Percentiles rank a stretch among this genome's conserved stretches.
Evolutionary conservation across 2,888 invertebrate genomes (phyloP).

Genomic region (Ommatoiulus sabulosus): DNA sequence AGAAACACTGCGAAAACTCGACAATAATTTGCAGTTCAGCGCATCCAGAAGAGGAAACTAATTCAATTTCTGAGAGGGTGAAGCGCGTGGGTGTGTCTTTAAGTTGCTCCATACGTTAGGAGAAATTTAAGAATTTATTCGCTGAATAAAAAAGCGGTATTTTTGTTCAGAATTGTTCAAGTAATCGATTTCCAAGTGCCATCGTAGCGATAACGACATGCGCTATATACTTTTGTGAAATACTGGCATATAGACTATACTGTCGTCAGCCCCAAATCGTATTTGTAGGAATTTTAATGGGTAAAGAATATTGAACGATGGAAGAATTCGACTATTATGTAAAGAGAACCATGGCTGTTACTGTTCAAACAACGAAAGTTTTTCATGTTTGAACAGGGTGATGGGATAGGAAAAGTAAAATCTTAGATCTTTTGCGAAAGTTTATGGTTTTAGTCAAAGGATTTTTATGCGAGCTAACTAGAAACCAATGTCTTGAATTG

Average conservation of each 20-base stretch:
- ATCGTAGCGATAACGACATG: not conserved
- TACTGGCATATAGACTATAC: not conserved
- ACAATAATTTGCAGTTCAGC: constrained; percentile 22
- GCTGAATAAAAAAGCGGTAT: not conserved
- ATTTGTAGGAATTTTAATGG: not conserved
- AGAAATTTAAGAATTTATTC: not conserved
- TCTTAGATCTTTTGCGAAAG: no score
- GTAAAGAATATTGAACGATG: not conserved
- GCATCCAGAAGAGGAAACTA: not conserved
- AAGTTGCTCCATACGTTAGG: not conserved
- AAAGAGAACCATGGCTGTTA: no score
- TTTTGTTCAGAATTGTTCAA: not conserved
- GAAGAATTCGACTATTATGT: not conserved
- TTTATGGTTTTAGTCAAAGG: no score
- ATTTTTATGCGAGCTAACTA: no score
- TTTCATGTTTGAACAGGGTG: no score
- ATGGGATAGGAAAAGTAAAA: no score
- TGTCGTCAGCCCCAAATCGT: not conserved
- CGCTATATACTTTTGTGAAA: not conserved
- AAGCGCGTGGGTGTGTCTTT: not conserved
- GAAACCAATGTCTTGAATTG: no score
- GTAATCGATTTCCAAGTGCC: not conserved
- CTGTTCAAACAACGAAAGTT: no score
- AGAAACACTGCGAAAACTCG: not conserved
- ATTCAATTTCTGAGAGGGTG: not conserved